Evolutionary conservation across 1,140 invertebrate genomes (phyloP).

Genomic region (Pogonomyrmex californicus): DNA sequence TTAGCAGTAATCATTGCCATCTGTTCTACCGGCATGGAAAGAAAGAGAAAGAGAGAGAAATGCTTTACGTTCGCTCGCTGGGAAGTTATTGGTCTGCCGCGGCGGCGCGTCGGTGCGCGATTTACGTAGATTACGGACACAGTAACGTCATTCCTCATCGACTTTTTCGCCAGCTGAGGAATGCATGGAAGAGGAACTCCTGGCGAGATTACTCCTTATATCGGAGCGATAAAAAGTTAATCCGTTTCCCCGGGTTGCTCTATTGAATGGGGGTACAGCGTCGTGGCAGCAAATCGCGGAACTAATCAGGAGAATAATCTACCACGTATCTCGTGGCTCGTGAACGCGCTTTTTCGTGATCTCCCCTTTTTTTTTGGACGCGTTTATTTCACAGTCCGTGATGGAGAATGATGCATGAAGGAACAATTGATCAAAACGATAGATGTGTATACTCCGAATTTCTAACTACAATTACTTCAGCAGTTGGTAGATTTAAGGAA

Average conservation of each 20-base stretch:
- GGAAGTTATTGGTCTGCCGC: constrained; percentile 64
- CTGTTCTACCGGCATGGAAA: constrained; percentile 58
- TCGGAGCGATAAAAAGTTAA: constrained; percentile 54
- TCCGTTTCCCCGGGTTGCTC: constrained; percentile 28
- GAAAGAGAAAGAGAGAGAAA: constrained; percentile 23
- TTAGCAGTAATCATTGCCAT: constrained; percentile 75
- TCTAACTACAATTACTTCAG: background rate
- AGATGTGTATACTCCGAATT: background rate
- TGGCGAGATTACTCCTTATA: constrained; percentile 52
- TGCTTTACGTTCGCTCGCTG: constrained; percentile 64
- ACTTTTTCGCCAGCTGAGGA: constrained; percentile 31
- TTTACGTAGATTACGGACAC: constrained; percentile 56
- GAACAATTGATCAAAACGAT: background rate
- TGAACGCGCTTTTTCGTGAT: constrained; percentile 22
- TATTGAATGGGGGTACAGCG: constrained; percentile 24
- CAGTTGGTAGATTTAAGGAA: background rate
- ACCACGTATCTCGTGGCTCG: constrained; percentile 10
- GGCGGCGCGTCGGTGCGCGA: constrained; percentile 44
- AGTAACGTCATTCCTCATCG: constrained; percentile 25
- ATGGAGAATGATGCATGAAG: background rate
- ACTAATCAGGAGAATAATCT: constrained; percentile 54
- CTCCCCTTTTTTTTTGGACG: background rate
- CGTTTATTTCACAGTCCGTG: background rate
- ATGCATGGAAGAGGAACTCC: constrained; percentile 52
- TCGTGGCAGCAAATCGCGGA: constrained; percentile 48